These are phyloP conservation scores for Ormia ochracea DNA, from an alignment of 2,888 invertebrate genomes.

Conservation along the genomic window DNA sequence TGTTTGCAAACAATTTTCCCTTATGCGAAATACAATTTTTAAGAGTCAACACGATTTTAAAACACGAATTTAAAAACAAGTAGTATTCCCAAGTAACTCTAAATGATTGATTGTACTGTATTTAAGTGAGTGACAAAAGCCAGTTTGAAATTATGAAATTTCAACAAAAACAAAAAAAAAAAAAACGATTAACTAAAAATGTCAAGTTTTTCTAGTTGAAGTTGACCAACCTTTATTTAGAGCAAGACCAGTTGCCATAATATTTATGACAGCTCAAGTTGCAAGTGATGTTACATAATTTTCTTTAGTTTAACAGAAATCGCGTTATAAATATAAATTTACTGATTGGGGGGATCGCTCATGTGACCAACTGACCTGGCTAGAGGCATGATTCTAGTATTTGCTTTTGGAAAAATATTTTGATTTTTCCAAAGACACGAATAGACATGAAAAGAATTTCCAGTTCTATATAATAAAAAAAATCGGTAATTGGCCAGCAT, in stretches of 20 bases:
- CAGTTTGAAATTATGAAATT: conserved; percentile 26
- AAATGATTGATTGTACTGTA: not conserved
- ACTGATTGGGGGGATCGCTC: no score
- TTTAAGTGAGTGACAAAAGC: not conserved
- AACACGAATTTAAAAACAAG: not conserved
- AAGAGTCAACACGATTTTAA: conserved; percentile 16
- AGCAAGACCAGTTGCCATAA: not conserved
- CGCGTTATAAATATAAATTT: no score
- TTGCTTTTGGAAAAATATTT: no score
- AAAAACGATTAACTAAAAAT: not conserved
- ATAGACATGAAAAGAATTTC: no score
- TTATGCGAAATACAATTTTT: not conserved
- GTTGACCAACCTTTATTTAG: not conserved
- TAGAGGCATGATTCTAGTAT: no score
- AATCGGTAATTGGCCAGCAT: no score
- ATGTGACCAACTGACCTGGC: no score
- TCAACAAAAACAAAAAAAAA: no score
- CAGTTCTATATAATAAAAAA: no score
- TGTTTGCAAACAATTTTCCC: not conserved
- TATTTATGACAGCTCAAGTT: not conserved
- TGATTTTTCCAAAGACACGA: no score
- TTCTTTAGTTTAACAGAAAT: not conserved
- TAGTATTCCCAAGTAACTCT: not conserved
- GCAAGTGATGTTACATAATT: not conserved
- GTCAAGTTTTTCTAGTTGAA: not conserved